Evolutionary conservation across 2,797 vertebrate species (phyloP).

Genomic region (Parauchenoglanis ngamensis): DNA sequence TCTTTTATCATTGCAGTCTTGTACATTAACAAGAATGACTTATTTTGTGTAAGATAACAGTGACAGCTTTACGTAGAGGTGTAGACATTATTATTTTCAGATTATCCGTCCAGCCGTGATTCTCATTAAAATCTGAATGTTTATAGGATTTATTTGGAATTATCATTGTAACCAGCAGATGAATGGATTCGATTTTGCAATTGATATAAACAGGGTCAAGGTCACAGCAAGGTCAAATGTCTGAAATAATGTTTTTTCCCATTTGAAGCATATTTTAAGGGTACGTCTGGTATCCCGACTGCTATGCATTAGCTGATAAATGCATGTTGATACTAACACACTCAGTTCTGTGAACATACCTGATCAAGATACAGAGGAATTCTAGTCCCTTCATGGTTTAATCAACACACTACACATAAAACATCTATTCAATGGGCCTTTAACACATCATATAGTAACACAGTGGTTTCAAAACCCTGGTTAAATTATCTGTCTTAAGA

Average conservation of each 20-base stretch:
- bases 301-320: neutral
- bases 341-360: neutral
- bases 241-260: neutral
- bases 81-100: neutral
- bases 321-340: neutral
- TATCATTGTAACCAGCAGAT: too few species aligned
- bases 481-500: neutral
- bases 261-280: neutral
- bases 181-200: neutral
- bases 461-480: neutral
- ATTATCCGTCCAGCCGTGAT: neutral
- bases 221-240: neutral
- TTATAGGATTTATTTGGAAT: neutral
- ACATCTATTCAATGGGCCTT: neutral
- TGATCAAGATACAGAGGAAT: neutral
- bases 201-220: neutral
- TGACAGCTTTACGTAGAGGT: neutral
- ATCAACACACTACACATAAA: neutral
- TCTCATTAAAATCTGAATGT: neutral
- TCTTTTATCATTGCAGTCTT: neutral
- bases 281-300: neutral
- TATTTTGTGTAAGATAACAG: neutral
- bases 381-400: neutral
- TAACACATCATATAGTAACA: neutral
- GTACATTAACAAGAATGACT: neutral